Evolutionary conservation across 2,113 vertebrate species (phyloP).

Genomic region (Halcyon senegalensis): DNA sequence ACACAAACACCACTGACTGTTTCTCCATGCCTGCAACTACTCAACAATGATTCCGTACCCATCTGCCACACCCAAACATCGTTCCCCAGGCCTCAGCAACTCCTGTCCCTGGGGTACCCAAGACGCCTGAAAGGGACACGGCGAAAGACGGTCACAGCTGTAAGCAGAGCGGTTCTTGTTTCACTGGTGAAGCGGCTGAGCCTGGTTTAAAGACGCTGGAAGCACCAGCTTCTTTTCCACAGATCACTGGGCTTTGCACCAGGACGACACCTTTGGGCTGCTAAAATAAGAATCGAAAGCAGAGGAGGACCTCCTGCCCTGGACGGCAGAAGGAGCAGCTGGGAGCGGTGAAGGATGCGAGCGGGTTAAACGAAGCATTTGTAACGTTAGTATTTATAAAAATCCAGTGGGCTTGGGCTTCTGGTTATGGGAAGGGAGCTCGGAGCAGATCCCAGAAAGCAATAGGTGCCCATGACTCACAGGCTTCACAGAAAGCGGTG

Average conservation of each 20-base stretch:
- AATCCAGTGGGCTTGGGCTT: background rate
- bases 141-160: accelerated
- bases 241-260: background rate
- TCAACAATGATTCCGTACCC: background rate
- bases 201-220: background rate
- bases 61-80: background rate
- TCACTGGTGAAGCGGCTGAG: background rate
- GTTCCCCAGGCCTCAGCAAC: background rate
- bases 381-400: background rate
- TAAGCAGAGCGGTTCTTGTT: background rate
- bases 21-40: background rate
- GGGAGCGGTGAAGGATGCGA: background rate
- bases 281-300: background rate
- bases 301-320: background rate
- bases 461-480: constrained; percentile 22
- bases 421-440: background rate
- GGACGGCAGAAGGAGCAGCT: background rate
- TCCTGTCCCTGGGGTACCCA: background rate
- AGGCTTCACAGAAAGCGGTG: background rate
- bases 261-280: background rate
- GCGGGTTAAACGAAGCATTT: background rate
- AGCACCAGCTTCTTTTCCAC: background rate
- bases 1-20: background rate
- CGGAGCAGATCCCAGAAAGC: background rate
- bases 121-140: background rate